These are phyloP conservation scores for Tiphia femorata DNA, from an alignment of 2,888 invertebrate genomes.

Conservation along the genomic window DNA sequence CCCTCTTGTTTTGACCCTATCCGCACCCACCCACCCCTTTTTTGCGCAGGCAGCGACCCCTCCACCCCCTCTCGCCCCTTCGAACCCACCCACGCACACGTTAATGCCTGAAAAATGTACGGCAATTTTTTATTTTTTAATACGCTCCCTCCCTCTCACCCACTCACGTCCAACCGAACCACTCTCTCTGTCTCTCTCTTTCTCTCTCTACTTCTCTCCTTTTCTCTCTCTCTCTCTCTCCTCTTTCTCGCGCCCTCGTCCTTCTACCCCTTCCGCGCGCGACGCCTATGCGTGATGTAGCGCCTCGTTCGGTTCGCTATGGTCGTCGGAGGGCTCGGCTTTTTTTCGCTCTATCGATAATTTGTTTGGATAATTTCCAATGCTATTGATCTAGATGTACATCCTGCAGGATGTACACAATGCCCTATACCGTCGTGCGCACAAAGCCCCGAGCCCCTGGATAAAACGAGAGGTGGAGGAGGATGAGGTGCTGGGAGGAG, in stretches of 20 bases:
- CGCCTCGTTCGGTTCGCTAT: constrained; percentile 56
- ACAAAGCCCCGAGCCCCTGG: constrained; percentile 42
- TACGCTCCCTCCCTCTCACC: constrained; percentile 53
- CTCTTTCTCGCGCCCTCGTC: constrained; percentile 23
- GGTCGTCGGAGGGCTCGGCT: constrained; percentile 35
- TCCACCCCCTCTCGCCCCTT: too few species aligned
- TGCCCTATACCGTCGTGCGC: constrained; percentile 53
- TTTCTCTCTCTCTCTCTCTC: constrained; percentile 5
- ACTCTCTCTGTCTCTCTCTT: constrained; percentile 5
- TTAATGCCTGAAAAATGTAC: constrained; percentile 69
- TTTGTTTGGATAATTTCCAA: constrained; percentile 70
- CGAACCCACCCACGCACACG: constrained; percentile 54
- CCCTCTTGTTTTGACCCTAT: constrained; percentile 10
- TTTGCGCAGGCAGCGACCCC: constrained; percentile 44
- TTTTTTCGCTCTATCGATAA: constrained; percentile 65
- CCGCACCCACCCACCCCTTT: constrained; percentile 26
- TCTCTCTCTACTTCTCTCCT: constrained; percentile 25
- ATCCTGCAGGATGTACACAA: constrained; percentile 65
- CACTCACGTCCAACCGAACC: constrained; percentile 10
- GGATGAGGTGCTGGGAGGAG: neutral
- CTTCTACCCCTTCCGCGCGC: constrained; percentile 38
- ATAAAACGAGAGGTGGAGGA: constrained; percentile 7
- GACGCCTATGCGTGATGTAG: constrained; percentile 66
- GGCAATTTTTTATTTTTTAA: constrained; percentile 70
- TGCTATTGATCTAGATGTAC: constrained; percentile 69